A percentile compares a stretch with the other conserved stretches of the same genome.
phyloP scores from a whole-genome alignment of 2,113 vertebrate species.

The Miniopterus natalensis region DNA sequence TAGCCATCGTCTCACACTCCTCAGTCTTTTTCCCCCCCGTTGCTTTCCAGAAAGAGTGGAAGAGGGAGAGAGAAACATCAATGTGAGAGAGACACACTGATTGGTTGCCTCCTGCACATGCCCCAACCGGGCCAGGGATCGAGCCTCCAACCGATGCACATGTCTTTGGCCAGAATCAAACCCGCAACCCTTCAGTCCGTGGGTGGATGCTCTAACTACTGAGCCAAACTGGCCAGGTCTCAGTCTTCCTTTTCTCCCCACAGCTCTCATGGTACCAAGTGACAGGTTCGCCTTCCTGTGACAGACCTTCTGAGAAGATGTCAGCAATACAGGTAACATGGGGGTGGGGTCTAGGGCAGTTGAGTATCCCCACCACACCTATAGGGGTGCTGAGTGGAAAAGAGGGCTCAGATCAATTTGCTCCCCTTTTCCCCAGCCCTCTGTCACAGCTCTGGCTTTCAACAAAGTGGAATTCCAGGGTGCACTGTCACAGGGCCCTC shows the following conservation, averaged over 20 bases:
- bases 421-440: background rate
- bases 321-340: slow-evolving; percentile 88
- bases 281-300: slow-evolving; percentile 83
- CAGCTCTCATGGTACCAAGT: slow-evolving; percentile 89
- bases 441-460: background rate
- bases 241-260: background rate
- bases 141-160: too few relatives aligned
- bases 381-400: background rate
- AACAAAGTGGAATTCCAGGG: background rate
- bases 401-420: fast-evolving
- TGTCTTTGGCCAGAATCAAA: too few relatives aligned
- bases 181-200: too few relatives aligned
- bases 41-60: too few relatives aligned
- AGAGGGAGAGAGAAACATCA: too few relatives aligned
- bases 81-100: too few relatives aligned
- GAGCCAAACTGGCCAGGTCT: background rate
- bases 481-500: background rate
- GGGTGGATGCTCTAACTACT: background rate
- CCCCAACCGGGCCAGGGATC: too few relatives aligned
- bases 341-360: background rate
- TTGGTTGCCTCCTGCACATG: too few relatives aligned
- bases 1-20: background rate
- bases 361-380: fast-evolving
- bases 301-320: slow-evolving; percentile 87
- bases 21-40: background rate